These are phyloP conservation scores for Ceyx cyanopectus DNA, from an alignment of 2,113 vertebrate genomes.

Conservation along the genomic window DNA sequence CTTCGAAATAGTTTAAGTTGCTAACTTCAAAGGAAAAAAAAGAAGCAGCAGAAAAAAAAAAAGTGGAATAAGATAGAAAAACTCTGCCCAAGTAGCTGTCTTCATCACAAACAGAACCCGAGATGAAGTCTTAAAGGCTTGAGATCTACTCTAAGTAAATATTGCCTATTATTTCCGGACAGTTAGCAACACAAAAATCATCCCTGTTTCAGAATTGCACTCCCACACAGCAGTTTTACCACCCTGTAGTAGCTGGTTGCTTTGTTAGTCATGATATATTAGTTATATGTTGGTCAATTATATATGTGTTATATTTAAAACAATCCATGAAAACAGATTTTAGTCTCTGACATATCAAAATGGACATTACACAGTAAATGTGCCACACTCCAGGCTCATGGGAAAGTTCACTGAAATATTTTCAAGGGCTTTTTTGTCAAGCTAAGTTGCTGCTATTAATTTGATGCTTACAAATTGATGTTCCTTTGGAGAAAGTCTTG, in stretches of 20 bases:
- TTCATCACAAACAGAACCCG: neutral
- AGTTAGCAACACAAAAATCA: neutral
- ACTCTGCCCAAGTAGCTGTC: no score
- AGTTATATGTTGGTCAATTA: no score
- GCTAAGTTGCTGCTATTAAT: neutral
- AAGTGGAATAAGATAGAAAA: no score
- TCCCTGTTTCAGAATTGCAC: neutral
- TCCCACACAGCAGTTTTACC: neutral
- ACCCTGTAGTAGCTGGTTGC: accelerated
- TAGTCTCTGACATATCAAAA: neutral
- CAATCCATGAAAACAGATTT: neutral
- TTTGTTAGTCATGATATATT: neutral
- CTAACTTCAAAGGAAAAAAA: neutral
- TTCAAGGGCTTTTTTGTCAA: neutral
- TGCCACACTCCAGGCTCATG: neutral
- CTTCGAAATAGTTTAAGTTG: neutral
- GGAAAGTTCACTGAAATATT: neutral
- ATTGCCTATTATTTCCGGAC: neutral
- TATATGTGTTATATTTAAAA: neutral
- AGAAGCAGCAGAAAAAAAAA: neutral
- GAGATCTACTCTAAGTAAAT: neutral
- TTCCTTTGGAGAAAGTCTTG: neutral
- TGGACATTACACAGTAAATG: neutral
- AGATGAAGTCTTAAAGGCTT: neutral
- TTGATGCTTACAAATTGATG: neutral